Conservation (phyloP, 2,113 vertebrate genomes). For the Triplophysa rosa region DNA sequence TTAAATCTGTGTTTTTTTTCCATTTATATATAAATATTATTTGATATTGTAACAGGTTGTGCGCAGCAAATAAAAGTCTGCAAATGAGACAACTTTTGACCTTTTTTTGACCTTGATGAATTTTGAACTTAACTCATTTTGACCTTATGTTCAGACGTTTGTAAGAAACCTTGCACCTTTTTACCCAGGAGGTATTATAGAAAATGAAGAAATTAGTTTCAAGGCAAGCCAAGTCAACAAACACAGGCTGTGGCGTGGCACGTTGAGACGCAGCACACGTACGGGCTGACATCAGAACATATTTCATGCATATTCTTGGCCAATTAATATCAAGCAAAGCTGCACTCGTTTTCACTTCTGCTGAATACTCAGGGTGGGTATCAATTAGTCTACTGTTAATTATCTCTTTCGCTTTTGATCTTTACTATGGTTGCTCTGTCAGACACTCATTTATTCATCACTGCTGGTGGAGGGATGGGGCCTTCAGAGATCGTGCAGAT, state of each 20-base stretch:
- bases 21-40: no score
- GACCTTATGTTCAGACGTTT: no score
- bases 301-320: slow-evolving; percentile 73
- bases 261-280: background rate
- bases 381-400: slow-evolving; percentile 81
- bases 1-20: background rate
- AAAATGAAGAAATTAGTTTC: background rate
- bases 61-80: no score
- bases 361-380: slow-evolving; percentile 78
- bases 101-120: no score
- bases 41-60: no score
- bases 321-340: slow-evolving; percentile 74
- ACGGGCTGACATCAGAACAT: slow-evolving; percentile 55
- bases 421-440: slow-evolving; percentile 74
- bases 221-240: background rate
- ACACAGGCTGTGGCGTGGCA: background rate
- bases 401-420: slow-evolving; percentile 79
- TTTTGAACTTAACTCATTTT: no score
- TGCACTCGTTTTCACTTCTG: slow-evolving; percentile 71
- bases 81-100: no score
- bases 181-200: no score
- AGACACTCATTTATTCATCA: slow-evolving; percentile 78
- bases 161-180: background rate
- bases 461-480: slow-evolving; percentile 67
- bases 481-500: slow-evolving; percentile 73